Evolutionary conservation across 2,797 vertebrate genomes (phyloP), one percentile per base, ranked within the genome.

Genomic region (Coilia nasus): DNA sequence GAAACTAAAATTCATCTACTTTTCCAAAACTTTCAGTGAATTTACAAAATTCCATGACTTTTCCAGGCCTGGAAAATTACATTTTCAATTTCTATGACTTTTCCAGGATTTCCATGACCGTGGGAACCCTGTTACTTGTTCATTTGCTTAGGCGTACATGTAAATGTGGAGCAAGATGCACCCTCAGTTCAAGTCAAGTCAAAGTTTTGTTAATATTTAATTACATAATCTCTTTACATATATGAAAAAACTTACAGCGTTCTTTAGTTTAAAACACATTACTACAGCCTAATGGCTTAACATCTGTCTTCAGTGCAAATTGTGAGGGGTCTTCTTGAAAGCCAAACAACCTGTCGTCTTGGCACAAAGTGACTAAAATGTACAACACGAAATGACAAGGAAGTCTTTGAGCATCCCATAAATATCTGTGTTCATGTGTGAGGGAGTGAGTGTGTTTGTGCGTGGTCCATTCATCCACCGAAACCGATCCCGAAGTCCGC

Each of bases 181-280:
- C 35, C 5, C 71, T 78, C 67, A 19, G 71, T 78, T 19, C 17
- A 44, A 44, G 0, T 23, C 25, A 5, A 44, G 0, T 23, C 25
- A 5, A 21, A 14, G 62, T 54, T 82, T 31, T 91, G 90, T 94
- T 92, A 93, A 93, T 90, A 14, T 94, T 95, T 96, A 93, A 92
- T 93, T 92, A 93, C 90, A 94, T 90, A 87, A 93, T 94, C 91
- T 95, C 93, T 96, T 92, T 95, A 95, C 94, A 96, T 92, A 91
- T 94, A 95, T 75, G 82, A 87, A 89, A 94, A 95, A 82, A 86
- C 92, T 93, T 94, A 94, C 92, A 94, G 10, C 0, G 87, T 60
- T 83, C 60, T 23, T 91, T 83, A 85, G 86, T 89, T 91, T 87
- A 89, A 89, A 88, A 89, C 83, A 91, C 62, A 86, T 93, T 90